Percentiles rank a stretch among this genome's conserved stretches.
Evolutionary conservation across 2,888 invertebrate species (phyloP).

Genomic region (Athalia rosae): DNA sequence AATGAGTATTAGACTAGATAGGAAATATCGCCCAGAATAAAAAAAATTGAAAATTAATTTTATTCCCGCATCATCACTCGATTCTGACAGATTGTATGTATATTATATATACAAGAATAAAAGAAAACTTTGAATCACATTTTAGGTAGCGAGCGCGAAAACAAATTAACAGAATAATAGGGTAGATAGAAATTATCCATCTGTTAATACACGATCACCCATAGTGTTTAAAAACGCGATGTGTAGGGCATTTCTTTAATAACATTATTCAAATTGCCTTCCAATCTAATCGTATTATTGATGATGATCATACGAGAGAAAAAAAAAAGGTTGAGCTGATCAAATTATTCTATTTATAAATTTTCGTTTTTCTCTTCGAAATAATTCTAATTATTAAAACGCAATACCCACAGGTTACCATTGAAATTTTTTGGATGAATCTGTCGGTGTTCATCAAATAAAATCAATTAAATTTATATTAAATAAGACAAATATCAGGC

Average conservation of each 20-base stretch:
- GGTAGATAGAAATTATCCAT: constrained; percentile 64
- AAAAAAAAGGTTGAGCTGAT: neutral
- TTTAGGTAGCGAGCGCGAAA: constrained; percentile 45
- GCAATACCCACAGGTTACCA: no score
- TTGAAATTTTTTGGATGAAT: no score
- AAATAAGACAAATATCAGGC: no score
- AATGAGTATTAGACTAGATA: constrained; percentile 52
- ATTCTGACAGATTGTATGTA: constrained; percentile 48
- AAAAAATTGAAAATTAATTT: neutral
- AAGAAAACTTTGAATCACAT: constrained; percentile 55
- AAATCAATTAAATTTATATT: no score
- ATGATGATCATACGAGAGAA: constrained; percentile 43
- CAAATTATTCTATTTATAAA: neutral
- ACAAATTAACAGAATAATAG: constrained; percentile 61
- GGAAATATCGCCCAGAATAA: constrained; percentile 28
- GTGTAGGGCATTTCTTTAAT: constrained; percentile 68
- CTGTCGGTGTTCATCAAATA: no score
- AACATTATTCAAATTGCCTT: constrained; percentile 67
- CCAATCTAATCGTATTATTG: constrained; percentile 64
- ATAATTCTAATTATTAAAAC: no score
- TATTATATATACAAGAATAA: constrained; percentile 54
- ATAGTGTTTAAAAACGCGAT: constrained; percentile 64
- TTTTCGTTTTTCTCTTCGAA: no score
- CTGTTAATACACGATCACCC: constrained; percentile 64
- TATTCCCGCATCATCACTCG: neutral